Conservation (phyloP, 2,113 vertebrate genomes). For the Stigmatopora nigra region DNA sequence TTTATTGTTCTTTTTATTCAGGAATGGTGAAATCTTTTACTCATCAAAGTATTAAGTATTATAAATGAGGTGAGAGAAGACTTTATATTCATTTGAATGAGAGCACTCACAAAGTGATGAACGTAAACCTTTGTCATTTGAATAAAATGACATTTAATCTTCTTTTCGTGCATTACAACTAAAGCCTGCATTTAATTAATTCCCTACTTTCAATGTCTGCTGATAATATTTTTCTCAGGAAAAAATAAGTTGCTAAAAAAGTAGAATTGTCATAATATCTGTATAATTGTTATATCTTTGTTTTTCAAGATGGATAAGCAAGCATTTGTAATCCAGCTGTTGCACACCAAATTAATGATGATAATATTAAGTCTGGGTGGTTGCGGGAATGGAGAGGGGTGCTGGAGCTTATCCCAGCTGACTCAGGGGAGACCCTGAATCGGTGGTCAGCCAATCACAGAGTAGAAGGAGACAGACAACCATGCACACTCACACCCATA, state of each 20-base stretch:
- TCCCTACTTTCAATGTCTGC: constrained; percentile 21
- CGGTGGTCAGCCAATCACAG: no score
- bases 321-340: no score
- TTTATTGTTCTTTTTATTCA: no score
- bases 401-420: no score
- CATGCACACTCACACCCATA: no score
- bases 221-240: constrained; percentile 22
- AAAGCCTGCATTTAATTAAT: constrained; percentile 13
- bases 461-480: no score
- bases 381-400: no score
- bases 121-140: not conserved
- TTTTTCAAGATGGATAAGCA: not conserved
- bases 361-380: no score
- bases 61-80: constrained; percentile 14
- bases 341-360: no score
- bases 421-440: no score
- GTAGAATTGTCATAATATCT: no score
- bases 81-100: constrained; percentile 19
- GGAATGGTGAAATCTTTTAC: not conserved
- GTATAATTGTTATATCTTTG: not conserved
- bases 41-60: constrained; percentile 4
- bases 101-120: constrained; percentile 7
- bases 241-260: not conserved
- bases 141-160: constrained; percentile 8
- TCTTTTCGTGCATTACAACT: constrained; percentile 17